Evolutionary conservation across 1,140 invertebrate genomes (phyloP), one percentile per base, ranked within the genome.

Genomic region (Neodiprion virginianus): DNA sequence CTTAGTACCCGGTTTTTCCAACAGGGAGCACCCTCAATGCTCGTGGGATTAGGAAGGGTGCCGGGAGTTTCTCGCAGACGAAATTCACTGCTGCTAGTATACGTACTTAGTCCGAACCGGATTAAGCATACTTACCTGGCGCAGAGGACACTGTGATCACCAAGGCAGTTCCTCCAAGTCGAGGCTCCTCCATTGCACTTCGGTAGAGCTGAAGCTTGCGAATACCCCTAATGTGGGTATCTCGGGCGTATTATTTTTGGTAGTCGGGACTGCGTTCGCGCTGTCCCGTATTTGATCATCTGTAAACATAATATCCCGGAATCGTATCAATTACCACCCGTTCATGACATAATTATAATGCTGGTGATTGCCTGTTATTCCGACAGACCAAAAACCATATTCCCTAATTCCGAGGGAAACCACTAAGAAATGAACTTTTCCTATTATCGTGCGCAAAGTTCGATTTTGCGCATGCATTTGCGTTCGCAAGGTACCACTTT

Each of bases 111-210:
- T 17, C 53, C 11, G n/a, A 17, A 14, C 5, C 5, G 11, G 53
- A 4, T 14, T 8, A 0, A 14, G 53, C 53, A 61, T 61, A 61
- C 53, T 61, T 61, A 61, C 53, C 53, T 61, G 53, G 53, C 53
- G 11, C 53, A 86, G 91, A 90, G 89, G 87, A 86, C 87, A 40
- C 28, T 40, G 28, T 40, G 28, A 40, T 40, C 28, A 40, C 28
- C 28, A 40, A 40, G 28, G 90, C 86, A 90, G 90, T 91, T 90
- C 87, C 89, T 89, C 89, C 90, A 90, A 88, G 87, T 40, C 79
- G 91, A 92, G 90, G 86, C 90, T 89, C 84, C 88, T 83, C 89
- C 92, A 93, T 93, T 93, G 91, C 92, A 93, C 92, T 90, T 80
- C 89, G 91, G 89, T 87, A 87, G 87, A 89, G 91, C 88, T 92